Base-by-base conservation (phyloP, 2,888 invertebrate genomes). In the Steinernema carpocapsae region DNA sequence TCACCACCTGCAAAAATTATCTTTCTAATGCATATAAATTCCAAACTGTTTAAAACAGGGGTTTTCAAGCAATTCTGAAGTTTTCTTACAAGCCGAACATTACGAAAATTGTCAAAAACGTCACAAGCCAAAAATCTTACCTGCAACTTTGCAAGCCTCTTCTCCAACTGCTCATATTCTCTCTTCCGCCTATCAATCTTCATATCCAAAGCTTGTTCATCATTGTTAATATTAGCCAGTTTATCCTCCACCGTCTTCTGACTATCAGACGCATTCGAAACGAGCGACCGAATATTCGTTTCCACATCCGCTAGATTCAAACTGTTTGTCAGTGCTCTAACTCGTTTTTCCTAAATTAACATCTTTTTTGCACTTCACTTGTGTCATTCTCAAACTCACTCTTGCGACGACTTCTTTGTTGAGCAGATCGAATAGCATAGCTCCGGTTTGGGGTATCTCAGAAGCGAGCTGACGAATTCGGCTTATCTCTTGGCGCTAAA, bases 141-240 rank as follows among this genome's bases (percentile, higher is more conserved):
- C 89, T 95, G 94, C 82, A 99, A 90, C 0, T 97, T 94, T 85
- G 94, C 93, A 70, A 97, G 90, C 45, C 99, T 91, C 88, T 97
- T 97, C 88, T 94, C 94, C 79, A 94, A 94, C 72, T 99, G 91
- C 83, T 94, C 94, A 79, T 97, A 90, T 88, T 99, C 99, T 0
- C 92, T 92, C 80, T 92, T 92, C 80, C 94, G 92, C 76, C 97
- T 92, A 88, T 96, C 95, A 75, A 97, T 92, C 90, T 97, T 96
- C 12, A 92, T 92, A 85, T 94, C 95, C 1, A 97, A 90, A 78
- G 92, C 94, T 42, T 93, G 92, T 88, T 95, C 94, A 84, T 94
- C 95, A 10, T 93, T 92, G 29, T 94, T 92, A 4, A 95, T 93
- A 88, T 92, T 93, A 85, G 93, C 93, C 82, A 95, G 92, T 87